These are phyloP conservation scores for Staurois parvus DNA, from an alignment of 2,797 vertebrate species.

Conservation along the genomic window DNA sequence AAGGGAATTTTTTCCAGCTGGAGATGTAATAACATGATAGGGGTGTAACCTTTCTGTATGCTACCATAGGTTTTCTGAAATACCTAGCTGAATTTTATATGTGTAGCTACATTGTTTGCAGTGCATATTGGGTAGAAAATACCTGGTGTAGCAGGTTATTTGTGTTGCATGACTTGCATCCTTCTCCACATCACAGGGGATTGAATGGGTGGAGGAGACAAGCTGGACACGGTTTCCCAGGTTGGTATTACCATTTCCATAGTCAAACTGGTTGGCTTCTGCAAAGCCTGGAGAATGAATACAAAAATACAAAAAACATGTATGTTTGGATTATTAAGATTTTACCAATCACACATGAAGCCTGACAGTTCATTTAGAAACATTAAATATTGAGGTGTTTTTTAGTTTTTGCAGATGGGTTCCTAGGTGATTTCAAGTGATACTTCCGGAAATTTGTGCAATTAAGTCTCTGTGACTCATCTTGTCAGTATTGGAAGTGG, in stretches of 20 bases:
- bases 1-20: too few relatives aligned
- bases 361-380: not conserved
- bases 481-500: too few relatives aligned
- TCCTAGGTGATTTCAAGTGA: not conserved
- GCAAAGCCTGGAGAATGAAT: slow-evolving; percentile 78
- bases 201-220: slow-evolving; percentile 77
- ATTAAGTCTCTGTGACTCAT: too few relatives aligned
- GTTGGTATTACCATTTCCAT: slow-evolving; percentile 70
- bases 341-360: not conserved
- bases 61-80: too few relatives aligned
- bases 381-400: not conserved
- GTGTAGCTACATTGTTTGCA: too few relatives aligned
- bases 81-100: too few relatives aligned
- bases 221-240: slow-evolving; percentile 82
- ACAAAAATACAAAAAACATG: too few relatives aligned
- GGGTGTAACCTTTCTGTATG: too few relatives aligned
- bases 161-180: slow-evolving; percentile 82
- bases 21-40: too few relatives aligned
- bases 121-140: not conserved
- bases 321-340: too few relatives aligned
- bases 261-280: slow-evolving; percentile 81
- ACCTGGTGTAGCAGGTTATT: slow-evolving; percentile 87
- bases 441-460: not conserved
- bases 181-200: slow-evolving; percentile 86
- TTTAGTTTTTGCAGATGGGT: too few relatives aligned